These are phyloP conservation scores for Leptodactylus fuscus DNA, from an alignment of 2,113 vertebrate genomes.

Conservation along the genomic window DNA sequence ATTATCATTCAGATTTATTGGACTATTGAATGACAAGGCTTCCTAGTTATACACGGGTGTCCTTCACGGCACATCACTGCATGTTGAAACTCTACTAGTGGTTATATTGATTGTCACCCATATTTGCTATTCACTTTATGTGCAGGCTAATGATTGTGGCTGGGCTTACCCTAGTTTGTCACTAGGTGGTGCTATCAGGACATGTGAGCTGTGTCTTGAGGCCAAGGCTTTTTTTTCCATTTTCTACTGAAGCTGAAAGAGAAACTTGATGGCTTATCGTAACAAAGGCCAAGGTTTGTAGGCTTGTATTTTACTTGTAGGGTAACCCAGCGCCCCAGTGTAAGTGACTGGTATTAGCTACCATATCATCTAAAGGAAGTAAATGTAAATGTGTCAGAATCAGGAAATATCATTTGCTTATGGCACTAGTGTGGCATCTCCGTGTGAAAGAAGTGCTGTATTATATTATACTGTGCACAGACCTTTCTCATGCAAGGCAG, in stretches of 20 bases:
- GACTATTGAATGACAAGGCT: too few species aligned
- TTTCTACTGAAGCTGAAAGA: background rate
- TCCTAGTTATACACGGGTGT: too few species aligned
- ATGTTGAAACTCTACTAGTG: too few species aligned
- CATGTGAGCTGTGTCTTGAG: background rate
- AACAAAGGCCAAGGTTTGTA: background rate
- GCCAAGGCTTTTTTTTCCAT: background rate
- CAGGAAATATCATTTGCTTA: background rate
- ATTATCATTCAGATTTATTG: too few species aligned
- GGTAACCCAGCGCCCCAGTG: background rate
- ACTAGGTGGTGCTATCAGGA: background rate
- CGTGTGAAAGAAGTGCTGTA: background rate
- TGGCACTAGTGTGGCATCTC: background rate
- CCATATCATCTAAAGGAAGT: background rate
- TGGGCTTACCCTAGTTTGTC: background rate
- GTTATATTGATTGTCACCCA: too few species aligned
- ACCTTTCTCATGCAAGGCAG: background rate
- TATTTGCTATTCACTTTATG: too few species aligned
- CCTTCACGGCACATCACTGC: too few species aligned
- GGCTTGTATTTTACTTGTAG: background rate
- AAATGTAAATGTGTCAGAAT: slow-evolving; percentile 14
- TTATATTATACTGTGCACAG: background rate
- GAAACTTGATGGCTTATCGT: slow-evolving; percentile 9
- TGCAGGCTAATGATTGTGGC: background rate
- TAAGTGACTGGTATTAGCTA: background rate